phyloP scores from a whole-genome alignment of 2,113 vertebrate genomes.

The Catharus minimus region DNA sequence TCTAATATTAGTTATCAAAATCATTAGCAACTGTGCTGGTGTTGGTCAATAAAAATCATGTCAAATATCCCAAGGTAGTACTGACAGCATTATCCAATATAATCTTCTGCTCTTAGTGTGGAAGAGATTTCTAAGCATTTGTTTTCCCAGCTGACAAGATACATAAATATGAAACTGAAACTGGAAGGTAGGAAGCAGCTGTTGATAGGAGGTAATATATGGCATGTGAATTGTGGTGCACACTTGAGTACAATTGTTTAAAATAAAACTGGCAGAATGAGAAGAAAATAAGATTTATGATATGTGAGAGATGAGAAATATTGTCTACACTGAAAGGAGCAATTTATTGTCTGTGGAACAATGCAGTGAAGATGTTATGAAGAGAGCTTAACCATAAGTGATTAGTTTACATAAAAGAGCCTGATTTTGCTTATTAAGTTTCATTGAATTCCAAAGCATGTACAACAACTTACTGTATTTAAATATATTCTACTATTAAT shows the following conservation, averaged over 20 bases:
- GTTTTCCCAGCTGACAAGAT: constrained; percentile 5
- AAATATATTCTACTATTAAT: constrained; percentile 37
- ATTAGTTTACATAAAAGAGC: constrained; percentile 30
- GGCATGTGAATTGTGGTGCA: not conserved
- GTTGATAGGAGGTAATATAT: not conserved
- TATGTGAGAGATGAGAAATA: not conserved
- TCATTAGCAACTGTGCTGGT: not conserved
- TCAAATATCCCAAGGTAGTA: not conserved
- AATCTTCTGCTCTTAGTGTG: not conserved
- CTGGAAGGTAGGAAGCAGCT: not conserved
- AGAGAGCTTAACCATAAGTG: constrained; percentile 3
- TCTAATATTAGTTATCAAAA: constrained; percentile 24
- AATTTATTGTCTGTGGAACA: constrained; percentile 24
- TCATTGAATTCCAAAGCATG: constrained; percentile 28
- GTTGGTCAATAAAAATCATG: not conserved
- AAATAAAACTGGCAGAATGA: constrained; percentile 29
- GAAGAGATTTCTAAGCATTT: constrained; percentile 7
- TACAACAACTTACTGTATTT: constrained; percentile 21
- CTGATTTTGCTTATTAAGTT: constrained; percentile 31
- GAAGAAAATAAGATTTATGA: constrained; percentile 14
- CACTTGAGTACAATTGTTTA: not conserved
- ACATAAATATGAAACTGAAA: constrained; percentile 32
- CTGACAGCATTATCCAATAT: not conserved
- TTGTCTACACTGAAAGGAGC: not conserved
- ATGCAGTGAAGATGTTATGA: not conserved